A percentile compares a stretch with the other conserved stretches of the same genome.
Conservation (phyloP, 1,140 invertebrate genomes). For the Meteorus sp. region DNA sequence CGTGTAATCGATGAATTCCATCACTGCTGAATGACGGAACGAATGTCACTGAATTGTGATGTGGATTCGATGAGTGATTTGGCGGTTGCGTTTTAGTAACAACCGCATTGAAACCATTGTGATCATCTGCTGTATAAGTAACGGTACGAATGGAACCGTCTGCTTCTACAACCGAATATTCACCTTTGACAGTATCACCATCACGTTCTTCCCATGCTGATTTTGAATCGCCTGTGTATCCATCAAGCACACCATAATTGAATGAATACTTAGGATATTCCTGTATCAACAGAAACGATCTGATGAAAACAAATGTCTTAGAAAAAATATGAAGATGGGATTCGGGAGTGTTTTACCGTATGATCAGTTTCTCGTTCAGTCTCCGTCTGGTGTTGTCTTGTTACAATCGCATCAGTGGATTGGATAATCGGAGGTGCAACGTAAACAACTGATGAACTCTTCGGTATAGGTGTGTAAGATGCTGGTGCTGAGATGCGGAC, state of each 20-base stretch:
- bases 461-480: slow-evolving; percentile 36
- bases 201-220: slow-evolving; percentile 59
- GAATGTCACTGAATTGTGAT: slow-evolving; percentile 24
- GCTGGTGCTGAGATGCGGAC: slow-evolving; percentile 36
- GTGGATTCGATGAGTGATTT: slow-evolving; percentile 14
- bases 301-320: slow-evolving; percentile 10
- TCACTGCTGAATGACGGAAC: slow-evolving; percentile 24
- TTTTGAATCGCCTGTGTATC: slow-evolving; percentile 62
- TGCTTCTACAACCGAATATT: slow-evolving; percentile 64
- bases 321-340: neutral
- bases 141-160: slow-evolving; percentile 65
- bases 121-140: slow-evolving; percentile 72
- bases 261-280: slow-evolving; percentile 61
- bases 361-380: slow-evolving; percentile 26
- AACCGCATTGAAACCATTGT: slow-evolving; percentile 64
- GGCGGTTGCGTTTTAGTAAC: slow-evolving; percentile 42
- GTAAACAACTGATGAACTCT: slow-evolving; percentile 34
- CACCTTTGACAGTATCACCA: slow-evolving; percentile 64
- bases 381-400: slow-evolving; percentile 24
- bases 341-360: too few relatives aligned
- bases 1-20: slow-evolving; percentile 18
- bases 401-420: slow-evolving; percentile 32
- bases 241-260: slow-evolving; percentile 62
- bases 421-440: slow-evolving; percentile 39
- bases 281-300: slow-evolving; percentile 40